Percentiles rank a stretch among this genome's conserved stretches.
phyloP scores from a whole-genome alignment of 2,113 vertebrate species.

The Lasiurus cinereus region DNA sequence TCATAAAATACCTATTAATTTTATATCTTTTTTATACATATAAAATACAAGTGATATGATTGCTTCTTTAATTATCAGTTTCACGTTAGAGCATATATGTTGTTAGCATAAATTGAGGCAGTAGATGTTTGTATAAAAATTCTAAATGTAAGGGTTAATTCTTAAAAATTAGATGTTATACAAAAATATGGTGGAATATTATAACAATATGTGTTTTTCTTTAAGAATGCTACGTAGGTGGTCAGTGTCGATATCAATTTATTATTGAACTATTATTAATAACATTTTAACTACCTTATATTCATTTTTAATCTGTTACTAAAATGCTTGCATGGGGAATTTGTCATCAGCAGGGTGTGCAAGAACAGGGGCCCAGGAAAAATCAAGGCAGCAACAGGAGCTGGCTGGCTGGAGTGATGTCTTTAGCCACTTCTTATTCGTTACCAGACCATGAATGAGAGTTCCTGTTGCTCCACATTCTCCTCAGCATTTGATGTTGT shows the following conservation, averaged over 20 bases:
- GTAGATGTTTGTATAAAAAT: not conserved
- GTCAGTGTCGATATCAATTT: not conserved
- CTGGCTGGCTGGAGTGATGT: not conserved
- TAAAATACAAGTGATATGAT: not conserved
- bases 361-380: not conserved
- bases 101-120: not conserved
- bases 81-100: not conserved
- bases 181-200: not conserved
- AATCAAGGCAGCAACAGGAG: not conserved
- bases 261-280: not conserved
- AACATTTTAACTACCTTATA: too few relatives aligned
- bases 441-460: not conserved
- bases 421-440: not conserved
- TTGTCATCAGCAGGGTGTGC: not conserved
- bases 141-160: slow-evolving; percentile 14
- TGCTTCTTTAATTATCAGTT: slow-evolving; percentile 1
- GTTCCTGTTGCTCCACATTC: too few relatives aligned
- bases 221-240: not conserved
- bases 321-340: not conserved
- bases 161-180: not conserved
- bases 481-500: too few relatives aligned
- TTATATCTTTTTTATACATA: not conserved
- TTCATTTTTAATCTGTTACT: too few relatives aligned
- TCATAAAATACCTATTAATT: not conserved
- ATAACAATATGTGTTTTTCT: not conserved